Conservation (phyloP, 2,113 vertebrate genomes). For the Stegastes partitus region DNA sequence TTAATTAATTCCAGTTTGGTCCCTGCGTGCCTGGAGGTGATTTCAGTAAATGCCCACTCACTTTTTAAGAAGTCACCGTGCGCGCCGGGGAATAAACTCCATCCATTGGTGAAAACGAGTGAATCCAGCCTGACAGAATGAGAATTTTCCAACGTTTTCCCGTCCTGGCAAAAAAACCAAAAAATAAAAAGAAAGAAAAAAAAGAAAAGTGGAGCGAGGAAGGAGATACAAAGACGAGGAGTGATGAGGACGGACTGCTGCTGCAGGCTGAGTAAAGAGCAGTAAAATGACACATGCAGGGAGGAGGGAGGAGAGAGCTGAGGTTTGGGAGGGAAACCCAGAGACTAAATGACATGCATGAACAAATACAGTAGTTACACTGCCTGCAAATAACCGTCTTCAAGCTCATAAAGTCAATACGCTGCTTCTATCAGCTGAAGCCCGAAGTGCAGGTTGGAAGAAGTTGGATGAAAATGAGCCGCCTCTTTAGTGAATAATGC, state of each 20-base stretch:
- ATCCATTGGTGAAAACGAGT: constrained; percentile 94
- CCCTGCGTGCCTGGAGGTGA: background rate
- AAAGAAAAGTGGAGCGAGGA: background rate
- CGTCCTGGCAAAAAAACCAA: background rate
- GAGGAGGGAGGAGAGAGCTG: constrained; percentile 29
- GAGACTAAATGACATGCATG: constrained; percentile 24
- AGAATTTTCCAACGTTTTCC: constrained; percentile 28
- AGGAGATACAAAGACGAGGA: constrained; percentile 47
- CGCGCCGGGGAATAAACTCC: constrained; percentile 87
- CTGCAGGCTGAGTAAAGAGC: constrained; percentile 60
- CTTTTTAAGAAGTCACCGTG: constrained; percentile 91
- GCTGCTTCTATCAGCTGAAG: background rate
- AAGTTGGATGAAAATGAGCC: background rate
- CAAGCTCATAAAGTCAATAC: background rate
- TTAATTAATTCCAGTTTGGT: background rate
- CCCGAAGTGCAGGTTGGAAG: background rate
- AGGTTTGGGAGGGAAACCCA: constrained; percentile 49
- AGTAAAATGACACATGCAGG: constrained; percentile 64
- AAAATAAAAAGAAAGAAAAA: no score
- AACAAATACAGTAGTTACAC: constrained; percentile 2
- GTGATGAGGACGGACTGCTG: constrained; percentile 55
- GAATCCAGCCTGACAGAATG: constrained; percentile 90
- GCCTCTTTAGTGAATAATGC: constrained; percentile 38
- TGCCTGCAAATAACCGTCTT: background rate
- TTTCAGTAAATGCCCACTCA: constrained; percentile 82